Evolutionary conservation across 2,113 vertebrate genomes (phyloP).

Genomic region (Xiphophorus hellerii): DNA sequence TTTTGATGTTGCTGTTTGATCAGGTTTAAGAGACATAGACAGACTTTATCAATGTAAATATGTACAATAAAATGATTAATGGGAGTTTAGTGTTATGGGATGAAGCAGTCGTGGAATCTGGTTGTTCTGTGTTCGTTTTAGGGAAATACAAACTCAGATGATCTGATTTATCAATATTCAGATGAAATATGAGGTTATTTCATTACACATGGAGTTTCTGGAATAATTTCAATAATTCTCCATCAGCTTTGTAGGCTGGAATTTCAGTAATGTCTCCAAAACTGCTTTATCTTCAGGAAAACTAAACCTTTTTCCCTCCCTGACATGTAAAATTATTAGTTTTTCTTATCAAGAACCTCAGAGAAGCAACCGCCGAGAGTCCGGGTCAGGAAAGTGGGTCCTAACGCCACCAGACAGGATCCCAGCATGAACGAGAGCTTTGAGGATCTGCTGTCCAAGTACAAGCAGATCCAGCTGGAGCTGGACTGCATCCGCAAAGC

Average conservation of each 20-base stretch:
- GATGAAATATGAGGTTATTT: background rate
- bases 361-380: slow-evolving; percentile 85
- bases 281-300: too few species aligned
- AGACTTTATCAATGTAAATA: too few species aligned
- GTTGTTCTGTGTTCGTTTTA: too few species aligned
- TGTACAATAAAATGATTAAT: too few species aligned
- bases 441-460: slow-evolving; percentile 94
- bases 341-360: slow-evolving; percentile 64
- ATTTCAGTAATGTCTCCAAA: too few species aligned
- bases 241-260: background rate
- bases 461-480: slow-evolving; percentile 96
- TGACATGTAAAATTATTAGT: background rate
- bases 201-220: background rate
- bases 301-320: too few species aligned
- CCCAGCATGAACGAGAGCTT: slow-evolving; percentile 91
- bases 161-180: background rate
- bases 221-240: background rate
- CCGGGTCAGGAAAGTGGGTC: slow-evolving; percentile 81
- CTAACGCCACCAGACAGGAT: slow-evolving; percentile 81
- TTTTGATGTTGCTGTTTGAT: too few species aligned
- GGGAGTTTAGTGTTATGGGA: too few species aligned
- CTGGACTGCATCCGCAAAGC: slow-evolving; percentile 95
- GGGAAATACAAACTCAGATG: background rate
- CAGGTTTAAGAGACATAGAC: too few species aligned
- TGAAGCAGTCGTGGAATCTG: too few species aligned